These are phyloP conservation scores for Bedellia somnulentella DNA, from an alignment of 2,888 invertebrate genomes.

Conservation along the genomic window DNA sequence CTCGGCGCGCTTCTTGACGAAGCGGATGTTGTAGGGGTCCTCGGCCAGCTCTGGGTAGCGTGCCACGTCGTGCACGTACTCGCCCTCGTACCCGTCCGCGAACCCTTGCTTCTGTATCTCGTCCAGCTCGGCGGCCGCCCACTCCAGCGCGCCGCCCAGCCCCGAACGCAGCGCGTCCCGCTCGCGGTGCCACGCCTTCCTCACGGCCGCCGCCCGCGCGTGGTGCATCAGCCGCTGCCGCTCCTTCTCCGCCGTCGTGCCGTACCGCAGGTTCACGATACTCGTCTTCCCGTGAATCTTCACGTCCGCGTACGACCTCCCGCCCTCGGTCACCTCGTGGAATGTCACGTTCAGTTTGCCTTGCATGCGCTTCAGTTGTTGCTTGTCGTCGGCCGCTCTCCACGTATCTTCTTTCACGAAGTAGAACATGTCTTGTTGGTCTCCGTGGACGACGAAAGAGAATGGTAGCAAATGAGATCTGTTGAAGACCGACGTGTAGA, in stretches of 20 bases:
- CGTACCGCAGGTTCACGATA: slow-evolving; percentile 91
- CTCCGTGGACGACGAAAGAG: slow-evolving; percentile 84
- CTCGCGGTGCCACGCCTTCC: slow-evolving; percentile 93
- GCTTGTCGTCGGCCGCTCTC: slow-evolving; percentile 86
- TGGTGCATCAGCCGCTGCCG: slow-evolving; percentile 87
- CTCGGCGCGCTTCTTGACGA: slow-evolving; percentile 78
- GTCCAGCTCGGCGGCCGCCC: slow-evolving; percentile 86
- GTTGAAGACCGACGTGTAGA: slow-evolving; percentile 91
- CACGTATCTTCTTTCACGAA: slow-evolving; percentile 91
- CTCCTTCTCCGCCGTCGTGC: slow-evolving; percentile 88
- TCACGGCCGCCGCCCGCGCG: slow-evolving; percentile 82
- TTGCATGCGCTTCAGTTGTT: slow-evolving; percentile 85
- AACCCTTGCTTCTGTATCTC: slow-evolving; percentile 85
- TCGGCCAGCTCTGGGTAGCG: slow-evolving; percentile 92
- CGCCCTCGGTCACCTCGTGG: slow-evolving; percentile 81
- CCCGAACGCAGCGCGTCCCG: slow-evolving; percentile 81
- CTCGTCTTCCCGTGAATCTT: slow-evolving; percentile 90
- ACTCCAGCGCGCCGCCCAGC: slow-evolving; percentile 76
- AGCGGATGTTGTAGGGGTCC: slow-evolving; percentile 92
- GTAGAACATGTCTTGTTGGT: slow-evolving; percentile 89
- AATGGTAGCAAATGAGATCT: slow-evolving; percentile 85
- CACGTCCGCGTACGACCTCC: slow-evolving; percentile 79
- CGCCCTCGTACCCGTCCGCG: slow-evolving; percentile 84
- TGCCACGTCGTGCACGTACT: slow-evolving; percentile 88
- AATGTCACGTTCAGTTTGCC: slow-evolving; percentile 90